These are phyloP conservation scores for Stigmatopora nigra DNA, from an alignment of 2,113 vertebrate genomes.

Conservation along the genomic window DNA sequence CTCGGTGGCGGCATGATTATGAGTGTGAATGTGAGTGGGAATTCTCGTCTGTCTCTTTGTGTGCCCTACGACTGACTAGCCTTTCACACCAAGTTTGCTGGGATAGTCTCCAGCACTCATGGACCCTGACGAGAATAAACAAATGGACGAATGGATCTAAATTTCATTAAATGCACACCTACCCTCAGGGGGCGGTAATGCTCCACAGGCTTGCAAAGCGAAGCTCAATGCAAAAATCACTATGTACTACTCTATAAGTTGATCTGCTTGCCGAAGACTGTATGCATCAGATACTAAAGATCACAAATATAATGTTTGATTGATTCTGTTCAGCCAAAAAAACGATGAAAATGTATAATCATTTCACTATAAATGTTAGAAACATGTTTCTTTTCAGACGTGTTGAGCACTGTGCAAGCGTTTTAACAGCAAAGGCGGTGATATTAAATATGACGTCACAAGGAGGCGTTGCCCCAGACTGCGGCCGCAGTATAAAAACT, in stretches of 20 bases:
- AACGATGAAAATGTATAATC: no score
- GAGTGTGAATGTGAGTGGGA: no score
- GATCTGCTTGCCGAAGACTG: neutral
- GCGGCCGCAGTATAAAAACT: neutral
- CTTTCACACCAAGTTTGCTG: no score
- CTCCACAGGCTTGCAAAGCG: neutral
- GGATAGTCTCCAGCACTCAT: no score
- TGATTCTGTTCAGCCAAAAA: neutral
- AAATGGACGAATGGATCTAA: no score
- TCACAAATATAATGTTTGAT: neutral
- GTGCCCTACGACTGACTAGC: no score
- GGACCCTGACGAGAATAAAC: no score
- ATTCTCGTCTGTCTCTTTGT: no score
- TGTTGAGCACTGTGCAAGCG: neutral
- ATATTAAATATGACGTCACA: neutral
- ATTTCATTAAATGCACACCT: neutral
- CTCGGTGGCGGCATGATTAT: no score
- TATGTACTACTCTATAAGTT: neutral
- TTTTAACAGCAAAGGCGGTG: neutral
- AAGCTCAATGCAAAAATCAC: neutral
- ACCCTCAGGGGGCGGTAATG: neutral
- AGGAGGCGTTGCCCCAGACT: neutral
- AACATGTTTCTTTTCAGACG: neutral
- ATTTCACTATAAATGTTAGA: no score
- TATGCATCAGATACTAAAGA: neutral